Conservation (phyloP, 1,140 invertebrate genomes). For the Hydropsyche tenuis region DNA sequence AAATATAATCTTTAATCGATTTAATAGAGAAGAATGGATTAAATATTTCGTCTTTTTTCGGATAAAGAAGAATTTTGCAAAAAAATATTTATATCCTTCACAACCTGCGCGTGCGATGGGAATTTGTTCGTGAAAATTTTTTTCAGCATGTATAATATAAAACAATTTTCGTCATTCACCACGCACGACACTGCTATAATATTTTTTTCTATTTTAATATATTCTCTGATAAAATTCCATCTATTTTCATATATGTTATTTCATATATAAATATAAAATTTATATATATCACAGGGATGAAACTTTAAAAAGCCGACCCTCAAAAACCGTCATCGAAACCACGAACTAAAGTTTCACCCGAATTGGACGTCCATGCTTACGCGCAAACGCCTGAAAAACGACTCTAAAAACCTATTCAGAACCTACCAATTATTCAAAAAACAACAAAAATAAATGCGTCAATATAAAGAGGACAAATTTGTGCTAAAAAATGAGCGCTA, state of each 20-base stretch:
- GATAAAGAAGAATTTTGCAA: constrained; percentile 47
- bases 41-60: constrained; percentile 43
- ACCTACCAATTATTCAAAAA: too few relatives aligned
- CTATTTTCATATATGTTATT: constrained; percentile 3
- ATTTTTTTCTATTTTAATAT: too few relatives aligned
- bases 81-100: constrained; percentile 48
- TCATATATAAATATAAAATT: constrained; percentile 18
- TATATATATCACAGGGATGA: constrained; percentile 9
- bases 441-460: too few relatives aligned
- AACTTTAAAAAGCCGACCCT: neutral
- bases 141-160: neutral
- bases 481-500: too few relatives aligned
- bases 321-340: neutral
- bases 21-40: constrained; percentile 49
- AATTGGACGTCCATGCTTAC: neutral
- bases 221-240: neutral
- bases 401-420: neutral
- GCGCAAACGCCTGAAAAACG: neutral
- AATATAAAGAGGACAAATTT: too few relatives aligned
- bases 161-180: constrained; percentile 6
- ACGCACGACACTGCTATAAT: neutral
- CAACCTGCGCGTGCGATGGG: constrained; percentile 35
- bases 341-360: neutral
- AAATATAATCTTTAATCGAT: constrained; percentile 33
- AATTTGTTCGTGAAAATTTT: neutral